phyloP scores from a whole-genome alignment of 1,140 invertebrate genomes.

The Zaprionus nigranus region DNA sequence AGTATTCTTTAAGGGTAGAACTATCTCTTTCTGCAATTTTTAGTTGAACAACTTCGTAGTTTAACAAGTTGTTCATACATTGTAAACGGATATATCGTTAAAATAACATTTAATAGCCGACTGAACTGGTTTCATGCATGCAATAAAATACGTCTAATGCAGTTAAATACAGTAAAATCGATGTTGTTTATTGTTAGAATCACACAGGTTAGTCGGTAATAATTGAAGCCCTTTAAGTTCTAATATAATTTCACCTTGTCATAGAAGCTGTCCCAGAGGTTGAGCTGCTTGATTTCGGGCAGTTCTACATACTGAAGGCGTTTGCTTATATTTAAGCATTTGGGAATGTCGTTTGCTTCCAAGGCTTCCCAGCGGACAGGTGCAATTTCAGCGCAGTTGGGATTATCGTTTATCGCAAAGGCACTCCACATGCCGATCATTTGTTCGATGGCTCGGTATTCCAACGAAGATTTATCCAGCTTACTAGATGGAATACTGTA shows the following conservation, averaged over 20 bases:
- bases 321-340: constrained; percentile 83
- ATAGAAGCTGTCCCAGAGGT: constrained; percentile 84
- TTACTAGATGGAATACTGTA: constrained; percentile 83
- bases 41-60: not conserved
- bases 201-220: not conserved
- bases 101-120: not conserved
- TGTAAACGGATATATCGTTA: not conserved
- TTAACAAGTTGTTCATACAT: not conserved
- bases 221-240: not conserved
- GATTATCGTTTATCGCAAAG: constrained; percentile 79
- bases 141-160: not conserved
- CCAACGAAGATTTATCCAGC: constrained; percentile 65
- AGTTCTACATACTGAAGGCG: constrained; percentile 69
- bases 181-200: not conserved
- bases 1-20: not conserved
- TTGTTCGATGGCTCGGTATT: constrained; percentile 77
- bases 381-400: constrained; percentile 54
- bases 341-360: constrained; percentile 28
- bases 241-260: constrained; percentile 48
- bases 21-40: not conserved
- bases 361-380: constrained; percentile 55
- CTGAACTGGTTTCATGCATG: not conserved
- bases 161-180: not conserved
- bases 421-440: constrained; percentile 83
- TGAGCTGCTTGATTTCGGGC: constrained; percentile 79